Conservation (phyloP, 2,113 vertebrate genomes). For the Chiloscyllium plagiosum region DNA sequence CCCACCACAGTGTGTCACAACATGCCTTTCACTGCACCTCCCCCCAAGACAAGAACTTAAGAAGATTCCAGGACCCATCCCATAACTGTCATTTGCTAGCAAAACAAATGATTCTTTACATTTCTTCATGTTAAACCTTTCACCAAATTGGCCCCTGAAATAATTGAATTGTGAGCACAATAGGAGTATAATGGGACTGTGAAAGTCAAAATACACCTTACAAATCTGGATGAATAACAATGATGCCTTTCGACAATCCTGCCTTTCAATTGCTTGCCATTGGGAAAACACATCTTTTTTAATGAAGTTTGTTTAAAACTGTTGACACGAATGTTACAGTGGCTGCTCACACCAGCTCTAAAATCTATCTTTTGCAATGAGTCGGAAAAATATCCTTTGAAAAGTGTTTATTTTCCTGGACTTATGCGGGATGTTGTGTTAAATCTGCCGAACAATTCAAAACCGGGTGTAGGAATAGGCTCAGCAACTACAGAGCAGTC, state of each 20-base stretch:
- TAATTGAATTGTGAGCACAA: background rate
- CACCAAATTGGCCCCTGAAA: background rate
- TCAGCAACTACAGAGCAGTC: too few relatives aligned
- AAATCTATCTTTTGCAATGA: background rate
- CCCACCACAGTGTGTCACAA: background rate
- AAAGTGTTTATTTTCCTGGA: background rate
- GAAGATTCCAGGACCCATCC: conserved; percentile 3
- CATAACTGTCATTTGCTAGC: background rate
- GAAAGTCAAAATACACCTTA: background rate
- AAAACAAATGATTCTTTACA: background rate
- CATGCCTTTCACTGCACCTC: background rate
- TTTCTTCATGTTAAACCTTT: background rate
- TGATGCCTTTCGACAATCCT: background rate
- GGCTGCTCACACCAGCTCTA: background rate
- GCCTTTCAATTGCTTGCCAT: background rate
- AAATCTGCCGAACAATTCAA: background rate
- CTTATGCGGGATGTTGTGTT: background rate
- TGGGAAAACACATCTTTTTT: background rate
- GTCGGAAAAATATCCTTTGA: background rate
- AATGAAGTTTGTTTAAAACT: background rate
- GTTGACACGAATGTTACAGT: background rate
- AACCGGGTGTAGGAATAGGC: too few relatives aligned
- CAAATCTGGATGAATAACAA: background rate
- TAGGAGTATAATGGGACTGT: background rate
- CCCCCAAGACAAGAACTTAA: background rate